Percentiles rank a stretch among this genome's conserved stretches.
These are phyloP conservation scores for Propithecus perrieri DNA, from an alignment of 2,797 vertebrate genomes.

Conservation along the genomic window DNA sequence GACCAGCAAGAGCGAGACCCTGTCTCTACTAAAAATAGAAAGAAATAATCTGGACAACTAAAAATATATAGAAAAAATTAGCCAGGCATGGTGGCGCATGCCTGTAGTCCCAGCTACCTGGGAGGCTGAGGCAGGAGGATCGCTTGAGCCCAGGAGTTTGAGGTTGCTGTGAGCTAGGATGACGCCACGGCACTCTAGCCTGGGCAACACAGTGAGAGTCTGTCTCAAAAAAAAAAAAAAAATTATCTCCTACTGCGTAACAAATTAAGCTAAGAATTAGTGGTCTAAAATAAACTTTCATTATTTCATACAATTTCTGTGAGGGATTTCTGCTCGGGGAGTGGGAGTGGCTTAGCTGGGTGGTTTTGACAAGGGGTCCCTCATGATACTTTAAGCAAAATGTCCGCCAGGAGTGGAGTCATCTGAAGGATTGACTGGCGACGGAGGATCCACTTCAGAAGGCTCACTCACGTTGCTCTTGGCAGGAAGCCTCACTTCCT, in stretches of 20 bases:
- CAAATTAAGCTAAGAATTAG: not conserved
- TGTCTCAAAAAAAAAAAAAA: too few relatives aligned
- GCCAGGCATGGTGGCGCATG: too few relatives aligned
- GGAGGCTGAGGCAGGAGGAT: too few relatives aligned
- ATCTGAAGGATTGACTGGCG: not conserved
- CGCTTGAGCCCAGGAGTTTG: too few relatives aligned
- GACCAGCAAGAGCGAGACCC: too few relatives aligned
- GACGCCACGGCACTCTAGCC: too few relatives aligned
- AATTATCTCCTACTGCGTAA: not conserved
- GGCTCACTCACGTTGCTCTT: accelerated
- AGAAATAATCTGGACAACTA: too few relatives aligned
- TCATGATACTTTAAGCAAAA: not conserved
- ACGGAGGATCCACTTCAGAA: not conserved
- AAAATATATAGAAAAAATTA: too few relatives aligned
- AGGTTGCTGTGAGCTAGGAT: too few relatives aligned
- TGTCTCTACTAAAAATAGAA: too few relatives aligned
- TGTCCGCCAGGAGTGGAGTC: not conserved
- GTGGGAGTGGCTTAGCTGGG: not conserved
- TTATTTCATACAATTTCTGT: not conserved
- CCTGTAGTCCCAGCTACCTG: too few relatives aligned
- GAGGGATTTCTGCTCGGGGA: not conserved
- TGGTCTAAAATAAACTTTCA: not conserved
- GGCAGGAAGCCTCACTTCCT: not conserved
- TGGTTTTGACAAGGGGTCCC: not conserved
- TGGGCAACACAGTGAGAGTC: too few relatives aligned